Conservation (phyloP, 1,140 invertebrate species). For the Sminthurides bifidus region DNA sequence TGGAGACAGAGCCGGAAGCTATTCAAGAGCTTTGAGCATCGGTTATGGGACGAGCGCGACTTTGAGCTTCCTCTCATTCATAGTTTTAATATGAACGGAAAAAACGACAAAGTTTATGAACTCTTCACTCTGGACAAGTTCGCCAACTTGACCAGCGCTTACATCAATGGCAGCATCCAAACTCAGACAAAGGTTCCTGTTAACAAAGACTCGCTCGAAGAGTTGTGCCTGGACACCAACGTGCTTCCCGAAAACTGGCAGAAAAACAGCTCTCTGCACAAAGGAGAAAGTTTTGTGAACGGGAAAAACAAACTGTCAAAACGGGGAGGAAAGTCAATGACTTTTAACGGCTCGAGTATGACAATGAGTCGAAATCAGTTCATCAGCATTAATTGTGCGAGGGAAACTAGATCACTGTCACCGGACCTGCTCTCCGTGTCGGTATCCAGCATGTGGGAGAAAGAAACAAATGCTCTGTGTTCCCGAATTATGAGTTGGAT, state of each 20-base stretch:
- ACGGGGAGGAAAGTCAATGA: no score
- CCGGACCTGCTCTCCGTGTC: conserved; percentile 3
- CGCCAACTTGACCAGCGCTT: background rate
- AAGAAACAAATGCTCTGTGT: conserved; percentile 18
- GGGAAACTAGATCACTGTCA: conserved; percentile 7
- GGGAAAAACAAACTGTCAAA: no score
- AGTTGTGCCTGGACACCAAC: background rate
- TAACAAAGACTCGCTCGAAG: no score
- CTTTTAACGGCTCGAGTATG: no score
- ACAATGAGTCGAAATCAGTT: background rate
- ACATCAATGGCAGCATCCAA: background rate
- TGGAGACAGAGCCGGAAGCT: conserved; percentile 1
- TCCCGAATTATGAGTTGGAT: conserved; percentile 29
- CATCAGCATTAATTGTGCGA: background rate
- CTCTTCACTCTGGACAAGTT: no score
- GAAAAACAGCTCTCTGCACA: background rate
- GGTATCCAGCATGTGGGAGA: background rate
- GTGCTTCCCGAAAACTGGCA: background rate
- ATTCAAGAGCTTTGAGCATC: background rate
- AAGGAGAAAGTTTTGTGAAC: background rate
- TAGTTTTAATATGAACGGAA: background rate
- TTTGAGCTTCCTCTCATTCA: background rate
- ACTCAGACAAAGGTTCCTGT: no score
- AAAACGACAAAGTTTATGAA: no score
- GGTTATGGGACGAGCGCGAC: background rate